Evolutionary conservation across 1,140 invertebrate species (phyloP), one percentile per base, ranked within the genome.

Genomic region (Halesus radiatus): DNA sequence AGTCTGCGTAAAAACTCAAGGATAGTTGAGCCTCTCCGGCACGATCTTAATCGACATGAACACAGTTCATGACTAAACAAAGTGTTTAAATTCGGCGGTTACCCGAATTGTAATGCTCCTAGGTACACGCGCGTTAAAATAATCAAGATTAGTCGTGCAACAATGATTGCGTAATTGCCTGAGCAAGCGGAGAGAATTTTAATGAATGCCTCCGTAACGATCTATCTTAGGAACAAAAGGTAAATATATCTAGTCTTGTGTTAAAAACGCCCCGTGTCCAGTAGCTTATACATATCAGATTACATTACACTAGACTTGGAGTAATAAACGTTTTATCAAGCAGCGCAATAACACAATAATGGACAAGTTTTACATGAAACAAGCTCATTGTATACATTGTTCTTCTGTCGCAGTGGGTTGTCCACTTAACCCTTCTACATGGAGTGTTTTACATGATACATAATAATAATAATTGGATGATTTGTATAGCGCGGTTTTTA

Each of bases 121-220:
- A 53, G 20, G 6, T 23, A 26, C 37, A 37, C 37, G 37, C n/a
- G 32, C 7, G 45, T 70, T 15, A 70, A 32, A 64, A 68, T n/a
- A 72, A 72, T 16, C 68, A 23, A 52, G 68, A 72, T 52, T 29
- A 23, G 52, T 53, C 68, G 50, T 72, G 68, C 45, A 53, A 72
- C 3, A 22, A 13, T 53, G 68, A n/a, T 72, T 72, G 23, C 50
- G 66, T 72, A 52, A 53, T 53, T 23, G 18, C 45, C 18, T 52
- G 45, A 53, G 68, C n/a, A 53, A 18, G 45, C 68, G 16, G 3
- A 53, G 20, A 54, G 68, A 72, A 72, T 72, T 52, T 54, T 72
- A 72, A 72, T 72, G 18, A 66, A 32, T 64, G 0, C 54, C n/a
- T 8, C 18, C 54, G 54, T 18, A 56, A 56, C 10, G 22, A 18